phyloP scores from a whole-genome alignment of 2,113 vertebrate genomes.

The Thunnus thynnus region DNA sequence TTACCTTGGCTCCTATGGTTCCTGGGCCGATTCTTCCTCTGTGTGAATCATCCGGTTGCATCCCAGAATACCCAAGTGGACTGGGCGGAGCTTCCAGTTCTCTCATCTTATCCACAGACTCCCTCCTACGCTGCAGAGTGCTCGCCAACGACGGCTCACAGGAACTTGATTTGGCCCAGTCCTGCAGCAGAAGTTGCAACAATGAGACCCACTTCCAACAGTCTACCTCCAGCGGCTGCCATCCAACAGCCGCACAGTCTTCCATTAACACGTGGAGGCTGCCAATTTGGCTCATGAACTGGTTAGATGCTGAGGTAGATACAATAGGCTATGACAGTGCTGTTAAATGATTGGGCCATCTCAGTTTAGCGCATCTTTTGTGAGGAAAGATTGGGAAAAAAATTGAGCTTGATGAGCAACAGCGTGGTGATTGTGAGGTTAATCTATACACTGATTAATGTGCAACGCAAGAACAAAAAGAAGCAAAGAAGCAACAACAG shows the following conservation, averaged over 20 bases:
- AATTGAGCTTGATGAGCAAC: conserved; percentile 57
- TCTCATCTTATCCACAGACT: conserved; percentile 89
- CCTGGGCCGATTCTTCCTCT: conserved; percentile 87
- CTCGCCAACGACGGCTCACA: conserved; percentile 88
- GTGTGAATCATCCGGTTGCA: conserved; percentile 85
- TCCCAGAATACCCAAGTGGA: conserved; percentile 72
- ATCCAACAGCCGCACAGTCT: conserved; percentile 34
- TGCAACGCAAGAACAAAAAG: conserved; percentile 58
- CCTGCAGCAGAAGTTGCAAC: conserved; percentile 82
- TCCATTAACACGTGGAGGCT: conserved; percentile 34
- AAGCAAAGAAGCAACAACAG: conserved; percentile 69
- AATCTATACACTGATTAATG: conserved; percentile 23
- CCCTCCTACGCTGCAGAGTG: conserved; percentile 91
- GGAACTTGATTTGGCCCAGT: conserved; percentile 92
- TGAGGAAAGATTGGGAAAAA: conserved; percentile 53
- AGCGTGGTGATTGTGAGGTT: conserved; percentile 56
- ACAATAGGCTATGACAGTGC: conserved; percentile 18
- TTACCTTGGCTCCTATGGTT: conserved; percentile 90
- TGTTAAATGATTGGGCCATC: conserved; percentile 27
- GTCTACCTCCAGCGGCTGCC: conserved; percentile 20
- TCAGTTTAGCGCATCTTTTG: conserved; percentile 59
- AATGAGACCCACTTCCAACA: conserved; percentile 46
- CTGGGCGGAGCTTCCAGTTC: conserved; percentile 86
- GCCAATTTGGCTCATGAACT: conserved; percentile 60
- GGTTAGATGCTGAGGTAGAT: conserved; percentile 46